Conservation (phyloP, 2,113 vertebrate species). For the Peromyscus maniculatus region DNA sequence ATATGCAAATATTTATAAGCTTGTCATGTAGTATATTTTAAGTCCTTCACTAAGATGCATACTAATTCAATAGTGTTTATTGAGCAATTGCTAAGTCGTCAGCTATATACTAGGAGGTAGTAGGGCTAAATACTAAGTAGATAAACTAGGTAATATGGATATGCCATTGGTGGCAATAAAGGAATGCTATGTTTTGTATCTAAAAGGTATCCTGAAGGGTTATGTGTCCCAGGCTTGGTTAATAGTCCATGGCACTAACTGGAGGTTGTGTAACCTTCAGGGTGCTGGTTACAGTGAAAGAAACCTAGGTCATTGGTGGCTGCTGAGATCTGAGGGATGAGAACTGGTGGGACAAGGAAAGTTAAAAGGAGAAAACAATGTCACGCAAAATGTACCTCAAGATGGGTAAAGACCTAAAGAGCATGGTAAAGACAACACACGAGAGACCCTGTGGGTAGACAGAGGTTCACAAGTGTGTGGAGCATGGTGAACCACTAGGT, state of each 20-base stretch:
- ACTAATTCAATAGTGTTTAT: background rate
- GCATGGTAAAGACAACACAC: background rate
- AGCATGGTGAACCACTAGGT: background rate
- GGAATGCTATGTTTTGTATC: background rate
- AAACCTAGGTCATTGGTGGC: too few species aligned
- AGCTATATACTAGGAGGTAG: background rate
- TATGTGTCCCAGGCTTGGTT: background rate
- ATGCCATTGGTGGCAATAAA: background rate
- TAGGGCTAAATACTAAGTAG: too few species aligned
- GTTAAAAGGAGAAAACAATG: background rate
- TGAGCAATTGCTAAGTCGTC: background rate
- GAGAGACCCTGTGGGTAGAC: background rate
- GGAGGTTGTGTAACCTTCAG: background rate
- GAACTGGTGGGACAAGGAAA: background rate
- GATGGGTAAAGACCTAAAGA: background rate
- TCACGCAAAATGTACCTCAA: background rate
- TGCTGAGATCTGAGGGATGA: background rate
- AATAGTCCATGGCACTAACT: background rate
- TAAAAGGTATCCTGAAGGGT: background rate
- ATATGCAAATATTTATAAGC: background rate
- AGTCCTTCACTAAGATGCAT: background rate
- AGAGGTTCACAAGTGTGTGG: too few species aligned
- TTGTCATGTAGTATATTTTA: background rate
- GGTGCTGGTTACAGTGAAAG: background rate
- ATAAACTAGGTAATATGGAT: background rate